phyloP scores from a whole-genome alignment of 2,888 invertebrate species.

The Rhagonycha lutea region DNA sequence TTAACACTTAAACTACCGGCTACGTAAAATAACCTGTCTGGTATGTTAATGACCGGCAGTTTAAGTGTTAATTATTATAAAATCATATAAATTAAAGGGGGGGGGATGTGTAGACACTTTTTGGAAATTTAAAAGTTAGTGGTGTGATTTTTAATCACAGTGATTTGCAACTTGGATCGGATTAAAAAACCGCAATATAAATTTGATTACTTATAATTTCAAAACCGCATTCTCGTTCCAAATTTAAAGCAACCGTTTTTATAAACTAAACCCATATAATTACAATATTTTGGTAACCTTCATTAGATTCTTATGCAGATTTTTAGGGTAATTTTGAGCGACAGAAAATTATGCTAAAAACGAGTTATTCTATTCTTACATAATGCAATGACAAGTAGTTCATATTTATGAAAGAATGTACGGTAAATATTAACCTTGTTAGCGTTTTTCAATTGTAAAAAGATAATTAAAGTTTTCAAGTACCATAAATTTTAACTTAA shows the following conservation, averaged over 20 bases:
- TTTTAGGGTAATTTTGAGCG: not conserved
- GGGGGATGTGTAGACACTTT: no score
- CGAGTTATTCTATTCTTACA: not conserved
- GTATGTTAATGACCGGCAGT: no score
- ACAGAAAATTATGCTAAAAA: not conserved
- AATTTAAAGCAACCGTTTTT: not conserved
- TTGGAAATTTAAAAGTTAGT: not conserved
- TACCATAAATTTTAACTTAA: not conserved
- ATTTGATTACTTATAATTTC: not conserved
- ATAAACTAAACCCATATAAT: not conserved
- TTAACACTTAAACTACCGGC: no score
- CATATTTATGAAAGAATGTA: not conserved
- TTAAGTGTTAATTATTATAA: no score
- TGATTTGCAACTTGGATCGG: not conserved
- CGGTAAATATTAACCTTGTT: not conserved
- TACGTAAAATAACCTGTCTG: no score
- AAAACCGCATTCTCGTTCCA: not conserved
- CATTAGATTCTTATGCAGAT: not conserved
- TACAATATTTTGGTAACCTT: not conserved
- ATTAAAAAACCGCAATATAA: not conserved
- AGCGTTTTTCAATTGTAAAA: not conserved
- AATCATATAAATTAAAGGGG: no score
- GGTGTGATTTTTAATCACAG: not conserved
- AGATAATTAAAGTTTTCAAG: not conserved
- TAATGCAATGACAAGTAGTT: not conserved